Evolutionary conservation across 1,140 invertebrate species (phyloP).

Genomic region (Penaeus chinensis): DNA sequence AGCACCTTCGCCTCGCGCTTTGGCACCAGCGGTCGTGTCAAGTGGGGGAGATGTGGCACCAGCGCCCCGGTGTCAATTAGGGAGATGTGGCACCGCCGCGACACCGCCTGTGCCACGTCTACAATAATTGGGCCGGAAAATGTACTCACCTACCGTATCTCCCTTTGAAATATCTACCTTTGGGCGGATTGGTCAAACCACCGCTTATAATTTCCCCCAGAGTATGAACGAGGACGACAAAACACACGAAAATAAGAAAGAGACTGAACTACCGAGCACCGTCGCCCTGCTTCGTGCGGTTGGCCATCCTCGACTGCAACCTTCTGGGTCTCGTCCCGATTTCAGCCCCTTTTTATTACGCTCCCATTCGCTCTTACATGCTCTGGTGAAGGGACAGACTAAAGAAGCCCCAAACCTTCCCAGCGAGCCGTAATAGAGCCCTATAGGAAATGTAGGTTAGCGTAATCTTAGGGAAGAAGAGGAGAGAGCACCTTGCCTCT

Average conservation of each 20-base stretch:
- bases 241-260: slow-evolving; percentile 49
- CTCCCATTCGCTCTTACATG: slow-evolving; percentile 55
- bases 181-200: not conserved
- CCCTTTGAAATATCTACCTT: not conserved
- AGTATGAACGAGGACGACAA: slow-evolving; percentile 31
- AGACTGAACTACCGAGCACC: slow-evolving; percentile 55
- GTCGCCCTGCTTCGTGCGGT: slow-evolving; percentile 52
- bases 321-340: slow-evolving; percentile 28
- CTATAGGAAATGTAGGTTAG: slow-evolving; percentile 58
- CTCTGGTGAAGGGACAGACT: slow-evolving; percentile 59
- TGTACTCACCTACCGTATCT: not conserved
- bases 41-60: slow-evolving; percentile 36
- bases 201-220: slow-evolving; percentile 27
- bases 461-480: slow-evolving; percentile 60
- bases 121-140: not conserved
- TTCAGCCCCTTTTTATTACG: slow-evolving; percentile 36
- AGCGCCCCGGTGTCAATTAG: not conserved
- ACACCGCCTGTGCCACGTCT: slow-evolving; percentile 36
- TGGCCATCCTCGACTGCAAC: slow-evolving; percentile 41
- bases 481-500: slow-evolving; percentile 43
- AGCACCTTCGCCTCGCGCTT: not conserved
- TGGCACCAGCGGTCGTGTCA: not conserved
- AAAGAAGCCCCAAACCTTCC: slow-evolving; percentile 57
- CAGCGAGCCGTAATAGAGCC: slow-evolving; percentile 53
- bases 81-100: slow-evolving; percentile 40